Evolutionary conservation across 2,113 vertebrate species (phyloP).

Genomic region (Pampusana beccarii): DNA sequence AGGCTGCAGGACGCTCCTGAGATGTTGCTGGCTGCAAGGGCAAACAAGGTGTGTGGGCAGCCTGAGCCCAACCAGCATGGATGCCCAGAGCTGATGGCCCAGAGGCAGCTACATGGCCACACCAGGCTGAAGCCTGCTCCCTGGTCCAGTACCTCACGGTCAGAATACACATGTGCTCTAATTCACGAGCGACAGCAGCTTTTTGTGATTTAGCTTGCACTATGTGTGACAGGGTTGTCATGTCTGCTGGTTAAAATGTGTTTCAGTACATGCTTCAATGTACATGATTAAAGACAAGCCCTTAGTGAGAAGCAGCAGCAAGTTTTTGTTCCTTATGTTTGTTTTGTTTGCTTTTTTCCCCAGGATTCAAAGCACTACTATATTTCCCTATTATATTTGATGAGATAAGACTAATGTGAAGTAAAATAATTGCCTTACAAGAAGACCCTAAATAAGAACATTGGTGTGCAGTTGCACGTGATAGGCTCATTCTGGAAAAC

Average conservation of each 20-base stretch:
- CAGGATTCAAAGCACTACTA: neutral
- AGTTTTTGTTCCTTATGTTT: too few species aligned
- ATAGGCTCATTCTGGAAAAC: neutral
- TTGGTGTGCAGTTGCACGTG: neutral
- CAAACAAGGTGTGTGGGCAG: neutral
- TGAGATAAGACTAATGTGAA: neutral
- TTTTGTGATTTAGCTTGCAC: neutral
- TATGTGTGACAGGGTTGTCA: neutral
- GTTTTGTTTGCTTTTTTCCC: neutral
- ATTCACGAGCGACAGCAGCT: neutral
- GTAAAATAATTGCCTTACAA: neutral
- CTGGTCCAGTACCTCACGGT: neutral
- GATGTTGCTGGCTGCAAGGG: neutral
- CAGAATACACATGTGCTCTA: neutral
- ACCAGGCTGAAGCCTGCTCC: neutral
- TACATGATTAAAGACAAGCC: neutral
- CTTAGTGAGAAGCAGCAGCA: neutral
- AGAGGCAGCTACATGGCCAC: neutral
- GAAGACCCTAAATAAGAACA: neutral
- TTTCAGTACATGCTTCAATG: neutral
- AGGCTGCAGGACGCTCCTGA: neutral
- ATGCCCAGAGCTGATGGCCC: neutral
- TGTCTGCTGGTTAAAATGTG: neutral
- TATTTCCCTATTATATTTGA: neutral
- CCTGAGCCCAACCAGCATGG: rapidly evolving